Base-by-base conservation (phyloP, 2,797 vertebrate genomes). In the Oreochromis grahami region DNA sequence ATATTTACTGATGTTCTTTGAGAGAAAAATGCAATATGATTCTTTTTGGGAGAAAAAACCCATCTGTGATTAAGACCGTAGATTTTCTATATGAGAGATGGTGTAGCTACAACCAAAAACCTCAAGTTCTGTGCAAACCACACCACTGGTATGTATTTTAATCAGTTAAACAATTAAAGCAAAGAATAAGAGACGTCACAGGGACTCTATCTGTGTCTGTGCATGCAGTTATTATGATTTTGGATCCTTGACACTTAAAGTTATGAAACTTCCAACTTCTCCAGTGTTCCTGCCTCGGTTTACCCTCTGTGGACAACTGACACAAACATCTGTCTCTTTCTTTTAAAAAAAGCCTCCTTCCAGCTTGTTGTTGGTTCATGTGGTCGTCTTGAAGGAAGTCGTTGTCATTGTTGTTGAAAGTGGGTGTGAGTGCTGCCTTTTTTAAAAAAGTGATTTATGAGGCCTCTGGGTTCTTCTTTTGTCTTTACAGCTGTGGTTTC, bases 401-500 rank as follows among this genome's bases (percentile, higher is more conserved):
- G 88, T 50, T 15, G 78, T 68, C 68, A 32, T 86, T 83, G 86
- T 86, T 85, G 86, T 80, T 85, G 58, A 89, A 88, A 85, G 81
- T 56, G 85, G 78, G 86, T 82, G 88, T 88, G 87, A 89, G 63
- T 32, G 88, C 58, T 78, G 72, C 79, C 53, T 92, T 88, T 86
- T 45, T 38, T n/a, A 65, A 83, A 50, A 83, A 82, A 55, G 81
- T 90, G 87, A 92, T 94, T 93, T 93, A 92, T 87, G 89, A 93
- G 90, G 76, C 86, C 87, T 88, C 79, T 48, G 83, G 68, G 84
- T 90, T 84, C 89, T 83, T 87, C 82, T 90, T 91, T 87, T 86
- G 92, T 92, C 89, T 92, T 89, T 90, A 87, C 87, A 81, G 86
- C 91, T 85, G 83, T 78, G 88, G 78, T 86, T 89, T 88, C 58